Evolutionary conservation across 2,888 invertebrate species (phyloP), one percentile per base, ranked within the genome.

Genomic region (Lymantria dispar): DNA sequence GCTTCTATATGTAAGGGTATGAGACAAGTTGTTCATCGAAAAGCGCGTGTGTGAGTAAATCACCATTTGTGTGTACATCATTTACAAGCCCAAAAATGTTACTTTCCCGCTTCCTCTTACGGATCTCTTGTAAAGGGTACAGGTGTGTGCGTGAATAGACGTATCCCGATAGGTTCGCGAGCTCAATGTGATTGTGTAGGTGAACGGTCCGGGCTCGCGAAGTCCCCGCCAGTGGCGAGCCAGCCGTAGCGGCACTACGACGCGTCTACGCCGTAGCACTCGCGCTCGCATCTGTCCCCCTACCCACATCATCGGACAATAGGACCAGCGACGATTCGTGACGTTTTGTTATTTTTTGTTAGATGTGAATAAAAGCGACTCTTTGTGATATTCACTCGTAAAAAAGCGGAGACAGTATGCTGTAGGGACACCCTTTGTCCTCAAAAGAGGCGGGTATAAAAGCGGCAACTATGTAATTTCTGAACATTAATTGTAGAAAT

Each of bases 141-240:
- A 54, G 22, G 29, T 67, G 87, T 86, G 83, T 85, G 85, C 45
- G 83, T 77, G 70, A 62, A 67, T 58, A 62, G 68, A 58, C 60
- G 63, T 76, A 67, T 81, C 58, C 53, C 58, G 62, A 80, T 70
- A 70, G 61, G 67, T 61, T 64, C 63, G 69, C 68, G 78, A 83
- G 84, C 84, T 83, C 62, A 54, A 40, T 58, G 54, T 54, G 55
- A n/a, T 45, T 72, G 86, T 88, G 83, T 83, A 78, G 63, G 88
- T 83, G 85, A 72, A 67, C 78, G 75, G 81, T 88, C 89, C 89
- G 87, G 89, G 78, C 79, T 76, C 75, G 73, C 83, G 83, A 85
- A 88, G 88, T 87, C 87, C 33, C 89, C 90, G 87, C 83, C 87
- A 91, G 90, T 91, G 76, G 76, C 76, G 81, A 85, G 80, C 84